A percentile compares a stretch with the other conserved stretches of the same genome.
Conservation (phyloP, 2,888 invertebrate genomes). For the Pandemis corylana region DNA sequence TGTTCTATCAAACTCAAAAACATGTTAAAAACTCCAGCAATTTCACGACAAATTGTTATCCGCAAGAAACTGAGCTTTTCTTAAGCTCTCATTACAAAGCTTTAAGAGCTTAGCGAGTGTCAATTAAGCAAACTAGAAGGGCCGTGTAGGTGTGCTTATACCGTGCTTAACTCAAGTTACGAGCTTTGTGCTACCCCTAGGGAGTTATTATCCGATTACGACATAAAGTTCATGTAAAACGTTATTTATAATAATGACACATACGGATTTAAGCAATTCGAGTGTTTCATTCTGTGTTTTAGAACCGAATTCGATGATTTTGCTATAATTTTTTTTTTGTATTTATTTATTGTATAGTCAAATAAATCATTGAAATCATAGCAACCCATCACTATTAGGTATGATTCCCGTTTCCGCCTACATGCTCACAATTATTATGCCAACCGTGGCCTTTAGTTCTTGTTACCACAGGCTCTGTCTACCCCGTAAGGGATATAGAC, state of each 20-base stretch:
- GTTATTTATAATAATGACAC: not conserved
- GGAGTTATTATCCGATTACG: conserved; percentile 2
- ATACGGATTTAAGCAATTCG: not conserved
- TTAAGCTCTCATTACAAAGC: conserved; percentile 24
- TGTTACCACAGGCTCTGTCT: too few species aligned
- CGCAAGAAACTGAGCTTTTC: not conserved
- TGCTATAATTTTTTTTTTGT: too few species aligned
- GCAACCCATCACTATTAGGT: too few species aligned
- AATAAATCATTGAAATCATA: too few species aligned
- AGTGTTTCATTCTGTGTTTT: too few species aligned
- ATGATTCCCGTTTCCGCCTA: too few species aligned
- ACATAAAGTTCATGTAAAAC: not conserved
- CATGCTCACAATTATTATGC: too few species aligned
- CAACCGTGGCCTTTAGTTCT: too few species aligned
- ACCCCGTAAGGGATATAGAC: too few species aligned
- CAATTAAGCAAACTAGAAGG: conserved; percentile 21
- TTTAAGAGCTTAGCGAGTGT: conserved; percentile 20
- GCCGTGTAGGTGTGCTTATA: conserved; percentile 15
- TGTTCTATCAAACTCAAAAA: not conserved
- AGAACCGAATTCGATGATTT: too few species aligned
- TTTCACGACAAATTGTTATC: not conserved
- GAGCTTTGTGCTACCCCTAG: not conserved
- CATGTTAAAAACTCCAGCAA: not conserved
- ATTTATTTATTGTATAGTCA: too few species aligned
- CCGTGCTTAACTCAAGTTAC: conserved; percentile 15